These are phyloP conservation scores for Planiliza haematocheilus DNA, from an alignment of 2,113 vertebrate species.

Conservation along the genomic window DNA sequence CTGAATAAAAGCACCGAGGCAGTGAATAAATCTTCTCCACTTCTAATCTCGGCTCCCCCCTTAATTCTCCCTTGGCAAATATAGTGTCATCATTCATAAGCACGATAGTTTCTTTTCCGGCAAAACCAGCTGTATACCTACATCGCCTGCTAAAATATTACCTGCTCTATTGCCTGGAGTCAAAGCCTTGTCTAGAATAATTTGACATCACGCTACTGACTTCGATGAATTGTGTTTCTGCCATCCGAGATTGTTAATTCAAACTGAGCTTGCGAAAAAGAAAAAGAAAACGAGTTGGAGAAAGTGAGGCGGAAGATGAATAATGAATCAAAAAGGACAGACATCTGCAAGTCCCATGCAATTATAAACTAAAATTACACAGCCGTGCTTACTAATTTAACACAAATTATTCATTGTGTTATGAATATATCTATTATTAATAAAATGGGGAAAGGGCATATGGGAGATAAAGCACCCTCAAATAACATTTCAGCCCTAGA, in stretches of 20 bases:
- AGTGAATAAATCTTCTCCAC: constrained; percentile 15
- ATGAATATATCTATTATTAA: constrained; percentile 61
- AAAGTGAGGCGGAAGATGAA: constrained; percentile 40
- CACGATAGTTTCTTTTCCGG: background rate
- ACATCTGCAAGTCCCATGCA: constrained; percentile 45
- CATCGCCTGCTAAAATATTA: constrained; percentile 1
- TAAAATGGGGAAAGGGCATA: constrained; percentile 2
- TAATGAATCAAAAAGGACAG: constrained; percentile 54
- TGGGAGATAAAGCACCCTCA: constrained; percentile 31
- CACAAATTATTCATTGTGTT: constrained; percentile 67
- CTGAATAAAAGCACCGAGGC: background rate
- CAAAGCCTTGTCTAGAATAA: background rate
- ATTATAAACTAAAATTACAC: constrained; percentile 55
- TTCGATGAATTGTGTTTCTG: constrained; percentile 8
- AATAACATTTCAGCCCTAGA: constrained; percentile 34
- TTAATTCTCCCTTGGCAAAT: constrained; percentile 4
- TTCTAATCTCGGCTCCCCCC: constrained; percentile 9
- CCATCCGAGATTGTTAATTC: constrained; percentile 6
- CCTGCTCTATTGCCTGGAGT: constrained; percentile 14
- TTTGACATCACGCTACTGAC: background rate
- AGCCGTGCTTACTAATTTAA: constrained; percentile 50
- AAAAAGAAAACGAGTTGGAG: constrained; percentile 12
- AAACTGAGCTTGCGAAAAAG: constrained; percentile 7
- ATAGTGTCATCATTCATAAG: constrained; percentile 2
- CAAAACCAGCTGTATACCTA: background rate